These are phyloP conservation scores for Hymenopus coronatus DNA, from an alignment of 2,888 invertebrate genomes.

Conservation along the genomic window DNA sequence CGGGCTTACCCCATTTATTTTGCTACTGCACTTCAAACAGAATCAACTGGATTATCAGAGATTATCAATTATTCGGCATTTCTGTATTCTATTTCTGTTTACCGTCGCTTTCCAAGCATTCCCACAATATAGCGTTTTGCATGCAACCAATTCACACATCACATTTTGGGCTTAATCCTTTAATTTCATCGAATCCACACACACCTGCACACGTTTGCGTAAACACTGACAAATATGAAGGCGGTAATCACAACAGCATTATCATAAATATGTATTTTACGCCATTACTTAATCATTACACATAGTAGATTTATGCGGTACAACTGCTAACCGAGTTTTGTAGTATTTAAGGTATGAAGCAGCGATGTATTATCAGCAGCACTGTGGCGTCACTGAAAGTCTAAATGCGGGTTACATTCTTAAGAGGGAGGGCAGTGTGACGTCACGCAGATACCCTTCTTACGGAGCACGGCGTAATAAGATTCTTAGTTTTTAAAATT, in stretches of 20 bases:
- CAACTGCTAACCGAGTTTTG: neutral
- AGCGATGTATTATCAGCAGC: neutral
- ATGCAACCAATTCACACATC: neutral
- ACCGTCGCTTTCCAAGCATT: neutral
- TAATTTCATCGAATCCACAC: neutral
- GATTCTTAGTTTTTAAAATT: too few species aligned
- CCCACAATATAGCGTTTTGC: neutral
- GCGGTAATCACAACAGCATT: neutral
- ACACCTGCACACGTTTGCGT: neutral
- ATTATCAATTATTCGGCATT: neutral
- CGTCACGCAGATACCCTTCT: too few species aligned
- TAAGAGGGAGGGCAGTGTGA: too few species aligned
- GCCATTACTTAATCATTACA: neutral
- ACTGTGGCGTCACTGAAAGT: neutral
- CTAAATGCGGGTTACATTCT: too few species aligned
- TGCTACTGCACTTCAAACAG: neutral
- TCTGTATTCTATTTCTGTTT: neutral
- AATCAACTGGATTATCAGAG: neutral
- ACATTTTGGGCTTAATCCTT: neutral
- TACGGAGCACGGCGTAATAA: too few species aligned
- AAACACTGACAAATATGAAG: neutral
- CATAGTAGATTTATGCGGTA: neutral
- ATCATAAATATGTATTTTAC: neutral
- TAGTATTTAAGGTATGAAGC: neutral
- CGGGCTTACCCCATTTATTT: neutral